Percentiles rank a stretch among this genome's conserved stretches.
Conservation (phyloP, 2,797 vertebrate genomes). For the Masticophis lateralis region DNA sequence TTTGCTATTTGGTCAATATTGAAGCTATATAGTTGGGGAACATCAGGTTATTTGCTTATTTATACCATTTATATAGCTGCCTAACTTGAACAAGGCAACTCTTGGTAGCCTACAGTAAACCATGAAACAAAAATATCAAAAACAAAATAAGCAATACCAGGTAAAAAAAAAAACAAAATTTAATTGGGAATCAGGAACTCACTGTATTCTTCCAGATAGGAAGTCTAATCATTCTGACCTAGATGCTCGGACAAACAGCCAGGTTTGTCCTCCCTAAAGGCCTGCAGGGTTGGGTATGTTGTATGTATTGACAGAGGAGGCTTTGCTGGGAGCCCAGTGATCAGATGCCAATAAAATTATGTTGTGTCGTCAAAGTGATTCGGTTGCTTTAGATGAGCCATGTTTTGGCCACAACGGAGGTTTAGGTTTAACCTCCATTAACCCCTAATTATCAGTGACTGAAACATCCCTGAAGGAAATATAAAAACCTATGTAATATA, state of each 20-base stretch:
- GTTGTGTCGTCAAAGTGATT: neutral
- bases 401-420: neutral
- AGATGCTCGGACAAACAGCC: neutral
- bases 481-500: neutral
- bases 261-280: neutral
- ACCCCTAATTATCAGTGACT: neutral
- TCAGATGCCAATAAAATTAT: neutral
- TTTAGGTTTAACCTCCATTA: neutral
- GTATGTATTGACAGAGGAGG: neutral
- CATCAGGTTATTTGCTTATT: neutral
- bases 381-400: neutral
- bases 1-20: too few relatives aligned
- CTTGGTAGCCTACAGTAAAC: neutral
- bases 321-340: neutral
- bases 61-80: neutral
- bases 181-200: neutral
- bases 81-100: neutral
- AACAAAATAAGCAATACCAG: neutral
- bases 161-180: neutral
- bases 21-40: too few relatives aligned
- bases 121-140: neutral
- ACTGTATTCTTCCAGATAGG: neutral
- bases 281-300: neutral
- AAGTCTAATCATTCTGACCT: neutral
- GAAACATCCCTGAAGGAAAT: neutral